These are phyloP conservation scores for Vanessa atalanta DNA, from an alignment of 1,140 invertebrate species.

Conservation along the genomic window DNA sequence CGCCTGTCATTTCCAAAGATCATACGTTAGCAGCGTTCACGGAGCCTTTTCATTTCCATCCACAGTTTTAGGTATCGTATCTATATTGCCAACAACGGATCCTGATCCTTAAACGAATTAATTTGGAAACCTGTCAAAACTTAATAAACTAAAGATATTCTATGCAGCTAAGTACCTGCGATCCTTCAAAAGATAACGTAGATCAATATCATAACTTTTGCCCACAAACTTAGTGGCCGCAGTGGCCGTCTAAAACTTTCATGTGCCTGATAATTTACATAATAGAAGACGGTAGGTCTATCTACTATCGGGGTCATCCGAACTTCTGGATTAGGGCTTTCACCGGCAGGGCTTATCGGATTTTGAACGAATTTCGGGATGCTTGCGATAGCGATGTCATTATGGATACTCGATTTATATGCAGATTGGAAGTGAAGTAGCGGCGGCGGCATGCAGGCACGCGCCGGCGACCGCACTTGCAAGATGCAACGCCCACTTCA, in stretches of 20 bases:
- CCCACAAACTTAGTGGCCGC: constrained; percentile 66
- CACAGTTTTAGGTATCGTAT: constrained; percentile 10
- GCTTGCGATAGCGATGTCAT: constrained; percentile 74
- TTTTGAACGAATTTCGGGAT: constrained; percentile 76
- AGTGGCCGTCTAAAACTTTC: constrained; percentile 70
- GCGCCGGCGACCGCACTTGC: constrained; percentile 44
- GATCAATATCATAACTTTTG: constrained; percentile 73
- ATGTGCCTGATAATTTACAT: constrained; percentile 76
- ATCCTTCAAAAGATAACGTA: constrained; percentile 57
- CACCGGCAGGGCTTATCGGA: constrained; percentile 74
- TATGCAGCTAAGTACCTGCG: constrained; percentile 36
- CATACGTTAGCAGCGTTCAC: constrained; percentile 48
- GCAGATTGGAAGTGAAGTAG: constrained; percentile 73
- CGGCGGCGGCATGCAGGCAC: constrained; percentile 46
- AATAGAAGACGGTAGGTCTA: constrained; percentile 76
- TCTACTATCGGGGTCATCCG: constrained; percentile 73
- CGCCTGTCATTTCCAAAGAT: constrained; percentile 54
- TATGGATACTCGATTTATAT: constrained; percentile 80
- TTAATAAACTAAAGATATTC: constrained; percentile 30
- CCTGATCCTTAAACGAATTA: constrained; percentile 29
- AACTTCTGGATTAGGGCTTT: constrained; percentile 77
- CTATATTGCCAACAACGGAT: constrained; percentile 21
- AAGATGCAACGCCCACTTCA: constrained; percentile 44
- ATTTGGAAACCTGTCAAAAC: constrained; percentile 34
- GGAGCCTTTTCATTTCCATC: constrained; percentile 53